Evolutionary conservation across 1,140 invertebrate species (phyloP), one percentile per base, ranked within the genome.

Genomic region (Diorhabda sublineata): DNA sequence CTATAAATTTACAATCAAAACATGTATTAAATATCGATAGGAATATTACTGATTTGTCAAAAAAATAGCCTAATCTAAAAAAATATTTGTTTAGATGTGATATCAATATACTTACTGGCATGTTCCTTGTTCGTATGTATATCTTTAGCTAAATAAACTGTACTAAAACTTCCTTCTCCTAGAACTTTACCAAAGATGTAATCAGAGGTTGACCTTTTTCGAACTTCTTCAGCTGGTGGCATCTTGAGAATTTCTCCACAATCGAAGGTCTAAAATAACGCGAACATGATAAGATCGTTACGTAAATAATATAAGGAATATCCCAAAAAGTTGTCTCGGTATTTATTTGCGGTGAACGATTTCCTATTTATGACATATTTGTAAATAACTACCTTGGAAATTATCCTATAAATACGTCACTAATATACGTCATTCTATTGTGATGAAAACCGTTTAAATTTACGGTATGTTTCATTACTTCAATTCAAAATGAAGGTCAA

Each of bases 131-230:
- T 88, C 42, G 89, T 92, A 76, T 93, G 91, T 61, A 97, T 91
- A 82, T 98, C 95, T 82, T 95, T 96, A 47, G 93, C 95, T 69
- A 97, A 84, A 83, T 94, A 97, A 65, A 98, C 97, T 59, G 92
- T 96, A 71, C 96, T 97, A 82, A 95, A 98, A 80, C 96, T 97
- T 67, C 97, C 97, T 83, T 98, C 95, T 69, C 96, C 97, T 74
- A 98, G 93, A 64, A 95, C 87, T 84, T 96, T 97, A 45, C 95
- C 94, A 85, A 98, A 98, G 73, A 95, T 92, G 81, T 94, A 98
- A 82, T 98, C 96, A 74, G 90, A 89, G n/a, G 92, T 85, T 5
- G 87, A 88, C 73, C 89, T 86, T 77, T 93, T 94, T 56, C 85
- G 85, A 65, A 83, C 69, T 64, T 76, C 76, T 44, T 77, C 73